phyloP scores from a whole-genome alignment of 2,113 vertebrate genomes.

The Egretta garzetta region DNA sequence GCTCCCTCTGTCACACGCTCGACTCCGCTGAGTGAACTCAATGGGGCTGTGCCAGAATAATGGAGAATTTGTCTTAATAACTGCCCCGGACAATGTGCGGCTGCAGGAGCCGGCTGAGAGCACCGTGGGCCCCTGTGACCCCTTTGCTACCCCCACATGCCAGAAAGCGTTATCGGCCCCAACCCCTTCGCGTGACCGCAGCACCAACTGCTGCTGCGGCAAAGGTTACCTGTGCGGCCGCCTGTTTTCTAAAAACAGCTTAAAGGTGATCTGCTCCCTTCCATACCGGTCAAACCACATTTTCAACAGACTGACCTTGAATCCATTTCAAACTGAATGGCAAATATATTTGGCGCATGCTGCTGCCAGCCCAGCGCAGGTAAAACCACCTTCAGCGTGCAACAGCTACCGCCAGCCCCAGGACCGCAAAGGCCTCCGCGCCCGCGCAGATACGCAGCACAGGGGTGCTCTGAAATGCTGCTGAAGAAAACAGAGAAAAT shows the following conservation, averaged over 20 bases:
- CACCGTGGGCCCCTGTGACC: not conserved
- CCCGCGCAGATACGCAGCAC: not conserved
- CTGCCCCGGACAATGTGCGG: not conserved
- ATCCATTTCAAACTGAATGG: not conserved
- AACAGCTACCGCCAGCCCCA: not conserved
- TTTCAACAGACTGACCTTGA: not conserved
- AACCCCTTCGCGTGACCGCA: fast-evolving
- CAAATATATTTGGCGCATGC: fast-evolving
- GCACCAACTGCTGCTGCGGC: not conserved
- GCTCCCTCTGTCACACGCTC: not conserved
- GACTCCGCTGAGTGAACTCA: not conserved
- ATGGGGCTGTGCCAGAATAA: not conserved
- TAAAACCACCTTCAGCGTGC: fast-evolving
- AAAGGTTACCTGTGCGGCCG: not conserved
- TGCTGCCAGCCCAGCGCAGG: not conserved
- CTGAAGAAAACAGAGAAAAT: not conserved
- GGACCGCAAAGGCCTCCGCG: not conserved
- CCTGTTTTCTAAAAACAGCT: not conserved
- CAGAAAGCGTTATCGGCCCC: fast-evolving
- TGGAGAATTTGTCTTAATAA: not conserved
- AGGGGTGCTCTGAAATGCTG: not conserved
- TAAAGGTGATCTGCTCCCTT: not conserved
- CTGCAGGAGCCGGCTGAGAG: not conserved
- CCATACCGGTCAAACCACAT: not conserved
- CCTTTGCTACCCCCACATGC: not conserved